Evolutionary conservation across 2,797 vertebrate genomes (phyloP).

Genomic region (Prunella strophiata): DNA sequence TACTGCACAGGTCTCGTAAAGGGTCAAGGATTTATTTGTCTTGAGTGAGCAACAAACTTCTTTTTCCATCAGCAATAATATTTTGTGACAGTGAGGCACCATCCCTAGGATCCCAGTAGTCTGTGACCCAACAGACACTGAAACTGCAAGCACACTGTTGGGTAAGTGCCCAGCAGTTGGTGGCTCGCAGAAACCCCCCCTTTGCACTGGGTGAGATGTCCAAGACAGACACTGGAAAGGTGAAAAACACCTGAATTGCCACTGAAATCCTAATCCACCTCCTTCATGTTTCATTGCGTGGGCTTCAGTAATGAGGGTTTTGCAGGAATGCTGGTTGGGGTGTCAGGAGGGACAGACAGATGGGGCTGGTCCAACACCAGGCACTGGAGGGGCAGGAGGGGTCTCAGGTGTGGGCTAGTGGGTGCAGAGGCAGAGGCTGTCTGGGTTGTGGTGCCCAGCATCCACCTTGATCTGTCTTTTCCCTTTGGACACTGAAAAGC

Average conservation of each 20-base stretch:
- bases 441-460: rapidly evolving
- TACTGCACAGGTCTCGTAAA: constrained; percentile 35
- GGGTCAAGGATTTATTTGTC: constrained; percentile 65
- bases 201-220: background rate
- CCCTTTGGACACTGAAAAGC: background rate
- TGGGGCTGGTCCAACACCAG: background rate
- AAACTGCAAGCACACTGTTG: background rate
- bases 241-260: background rate
- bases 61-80: constrained; percentile 23
- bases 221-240: background rate
- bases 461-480: background rate
- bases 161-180: background rate
- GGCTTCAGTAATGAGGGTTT: background rate
- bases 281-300: background rate
- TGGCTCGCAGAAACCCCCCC: rapidly evolving
- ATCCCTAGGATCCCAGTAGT: background rate
- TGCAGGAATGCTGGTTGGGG: background rate
- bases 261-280: background rate
- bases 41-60: constrained; percentile 18
- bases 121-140: background rate
- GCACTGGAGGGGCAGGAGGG: background rate
- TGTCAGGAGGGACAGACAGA: rapidly evolving
- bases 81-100: background rate
- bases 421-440: background rate
- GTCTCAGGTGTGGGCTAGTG: background rate